These are phyloP conservation scores for Microctonus hyperodae DNA, from an alignment of 2,888 invertebrate species.

Conservation along the genomic window DNA sequence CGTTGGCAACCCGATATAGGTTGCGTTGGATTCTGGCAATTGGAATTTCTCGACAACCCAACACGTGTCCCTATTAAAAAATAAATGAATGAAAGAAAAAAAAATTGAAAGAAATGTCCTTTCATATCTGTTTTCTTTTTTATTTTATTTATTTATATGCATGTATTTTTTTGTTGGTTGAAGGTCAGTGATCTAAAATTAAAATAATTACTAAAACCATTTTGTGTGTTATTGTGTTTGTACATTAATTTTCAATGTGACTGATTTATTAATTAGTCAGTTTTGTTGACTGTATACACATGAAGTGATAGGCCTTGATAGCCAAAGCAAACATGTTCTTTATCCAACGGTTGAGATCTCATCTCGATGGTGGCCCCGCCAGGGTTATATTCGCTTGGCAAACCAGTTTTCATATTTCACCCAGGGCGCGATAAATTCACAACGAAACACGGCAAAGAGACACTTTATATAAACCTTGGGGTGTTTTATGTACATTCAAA, in stretches of 20 bases:
- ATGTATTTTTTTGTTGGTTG: background rate
- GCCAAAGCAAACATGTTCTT: conserved; percentile 30
- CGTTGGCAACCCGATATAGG: conserved; percentile 53
- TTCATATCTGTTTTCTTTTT: conserved; percentile 15
- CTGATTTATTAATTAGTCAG: conserved; percentile 18
- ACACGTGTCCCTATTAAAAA: conserved; percentile 21
- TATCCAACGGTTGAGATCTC: conserved; percentile 41
- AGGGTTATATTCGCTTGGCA: conserved; percentile 40
- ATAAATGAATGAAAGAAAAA: conserved; percentile 5
- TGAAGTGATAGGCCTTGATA: conserved; percentile 10
- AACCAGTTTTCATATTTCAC: conserved; percentile 56
- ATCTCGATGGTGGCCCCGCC: conserved; percentile 36
- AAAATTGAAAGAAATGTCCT: conserved; percentile 13
- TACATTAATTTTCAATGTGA: background rate
- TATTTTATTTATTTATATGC: background rate
- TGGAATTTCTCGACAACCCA: conserved; percentile 25
- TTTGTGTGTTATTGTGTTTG: background rate
- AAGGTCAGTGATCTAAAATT: background rate
- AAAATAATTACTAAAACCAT: background rate
- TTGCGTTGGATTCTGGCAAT: conserved; percentile 26
- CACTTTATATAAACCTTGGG: conserved; percentile 34
- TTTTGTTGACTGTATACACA: conserved; percentile 10
- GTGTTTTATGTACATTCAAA: conserved; percentile 16
- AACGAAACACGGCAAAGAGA: conserved; percentile 47
- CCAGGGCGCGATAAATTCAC: conserved; percentile 50